Conservation (phyloP, 1,140 invertebrate species). For the Radopholus similis region DNA sequence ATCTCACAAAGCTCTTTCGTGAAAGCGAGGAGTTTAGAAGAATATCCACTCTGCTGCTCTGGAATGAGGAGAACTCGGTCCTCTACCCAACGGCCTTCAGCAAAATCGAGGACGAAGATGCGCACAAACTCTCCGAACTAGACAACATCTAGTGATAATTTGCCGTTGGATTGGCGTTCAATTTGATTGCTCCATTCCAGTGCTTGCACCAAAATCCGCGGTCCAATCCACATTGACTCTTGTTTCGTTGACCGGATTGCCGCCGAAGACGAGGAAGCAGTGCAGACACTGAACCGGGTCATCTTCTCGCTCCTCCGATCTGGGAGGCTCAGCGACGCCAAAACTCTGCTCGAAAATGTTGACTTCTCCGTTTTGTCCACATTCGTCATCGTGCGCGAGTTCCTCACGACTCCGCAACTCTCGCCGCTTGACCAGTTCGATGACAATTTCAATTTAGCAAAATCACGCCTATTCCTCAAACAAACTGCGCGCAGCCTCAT, state of each 20-base stretch:
- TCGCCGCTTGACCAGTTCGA: conserved; percentile 21
- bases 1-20: conserved; percentile 29
- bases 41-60: conserved; percentile 32
- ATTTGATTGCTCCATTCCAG: too few relatives aligned
- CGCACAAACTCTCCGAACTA: neutral
- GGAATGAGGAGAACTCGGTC: conserved; percentile 29
- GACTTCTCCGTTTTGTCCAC: conserved; percentile 3
- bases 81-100: conserved; percentile 17
- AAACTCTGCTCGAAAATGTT: conserved; percentile 20
- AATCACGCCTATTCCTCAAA: conserved; percentile 26
- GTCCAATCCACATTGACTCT: conserved; percentile 13
- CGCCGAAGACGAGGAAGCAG: conserved; percentile 5
- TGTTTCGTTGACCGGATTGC: conserved; percentile 20
- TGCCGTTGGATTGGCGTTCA: too few relatives aligned
- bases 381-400: conserved; percentile 29
- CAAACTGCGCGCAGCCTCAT: conserved; percentile 21
- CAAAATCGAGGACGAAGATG: conserved; percentile 1
- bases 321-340: conserved; percentile 24
- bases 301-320: conserved; percentile 25
- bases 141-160: conserved; percentile 13
- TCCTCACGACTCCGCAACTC: conserved; percentile 26
- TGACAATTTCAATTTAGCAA: conserved; percentile 23
- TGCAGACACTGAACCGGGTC: conserved; percentile 12
- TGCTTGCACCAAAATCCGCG: conserved; percentile 18
- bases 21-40: conserved; percentile 25